Conservation (phyloP, 2,797 vertebrate genomes). For the Chrosomus eos region DNA sequence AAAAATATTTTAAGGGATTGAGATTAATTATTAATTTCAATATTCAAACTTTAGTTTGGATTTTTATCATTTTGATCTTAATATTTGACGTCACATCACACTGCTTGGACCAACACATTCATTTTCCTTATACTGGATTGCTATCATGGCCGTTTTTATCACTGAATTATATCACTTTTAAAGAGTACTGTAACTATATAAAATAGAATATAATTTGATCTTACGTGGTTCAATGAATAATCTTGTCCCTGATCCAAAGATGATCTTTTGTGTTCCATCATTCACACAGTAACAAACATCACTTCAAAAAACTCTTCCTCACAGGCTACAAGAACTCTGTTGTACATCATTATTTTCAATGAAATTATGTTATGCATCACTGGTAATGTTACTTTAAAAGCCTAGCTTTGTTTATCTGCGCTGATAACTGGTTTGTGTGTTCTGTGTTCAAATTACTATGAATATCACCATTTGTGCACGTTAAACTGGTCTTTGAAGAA, state of each 20-base stretch:
- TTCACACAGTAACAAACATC: conserved; percentile 33
- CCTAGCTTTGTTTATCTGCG: not conserved
- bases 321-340: not conserved
- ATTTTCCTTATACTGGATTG: too few species aligned
- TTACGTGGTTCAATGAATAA: conserved; percentile 27
- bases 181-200: not conserved
- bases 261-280: not conserved
- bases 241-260: conserved; percentile 42
- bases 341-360: not conserved
- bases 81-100: not conserved
- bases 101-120: not conserved
- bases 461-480: not conserved
- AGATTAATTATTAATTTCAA: too few species aligned
- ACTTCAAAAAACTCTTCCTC: conserved; percentile 26
- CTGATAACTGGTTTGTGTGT: not conserved
- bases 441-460: not conserved
- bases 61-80: not conserved
- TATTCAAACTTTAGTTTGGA: not conserved
- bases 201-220: conserved; percentile 19
- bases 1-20: not conserved
- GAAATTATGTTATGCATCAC: not conserved
- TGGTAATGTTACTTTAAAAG: not conserved
- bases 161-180: not conserved
- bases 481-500: too few species aligned
- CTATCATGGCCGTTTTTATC: not conserved